phyloP scores from a whole-genome alignment of 2,888 invertebrate species.

The Cinara cedri region DNA sequence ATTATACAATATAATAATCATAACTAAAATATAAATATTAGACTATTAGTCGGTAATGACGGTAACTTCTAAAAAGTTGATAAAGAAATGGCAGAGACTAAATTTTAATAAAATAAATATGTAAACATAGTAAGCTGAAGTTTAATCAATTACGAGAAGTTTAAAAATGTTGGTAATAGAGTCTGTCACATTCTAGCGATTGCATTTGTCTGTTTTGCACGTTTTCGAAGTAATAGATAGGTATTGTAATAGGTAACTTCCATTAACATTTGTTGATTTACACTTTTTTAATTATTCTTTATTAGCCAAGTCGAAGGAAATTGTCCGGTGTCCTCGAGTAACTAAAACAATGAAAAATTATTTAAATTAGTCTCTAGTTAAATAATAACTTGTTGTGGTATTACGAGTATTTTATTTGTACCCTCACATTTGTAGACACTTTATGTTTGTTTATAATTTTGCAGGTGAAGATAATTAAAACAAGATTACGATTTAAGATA shows the following conservation, averaged over 20 bases:
- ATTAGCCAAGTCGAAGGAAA: conserved; percentile 39
- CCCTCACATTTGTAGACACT: no score
- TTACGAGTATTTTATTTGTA: no score
- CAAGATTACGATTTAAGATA: no score
- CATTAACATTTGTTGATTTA: conserved; percentile 15
- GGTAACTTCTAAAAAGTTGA: no score
- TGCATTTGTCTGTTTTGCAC: background rate
- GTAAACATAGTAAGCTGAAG: background rate
- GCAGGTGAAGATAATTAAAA: no score
- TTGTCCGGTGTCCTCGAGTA: conserved; percentile 53
- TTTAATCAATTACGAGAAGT: background rate
- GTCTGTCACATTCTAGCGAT: conserved; percentile 1
- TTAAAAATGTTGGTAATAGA: conserved; percentile 10
- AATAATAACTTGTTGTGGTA: no score
- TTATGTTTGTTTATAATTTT: no score
- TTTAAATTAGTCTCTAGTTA: background rate
- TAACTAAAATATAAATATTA: background rate
- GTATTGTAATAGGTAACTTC: conserved; percentile 30
- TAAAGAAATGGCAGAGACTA: background rate
- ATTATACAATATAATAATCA: background rate
- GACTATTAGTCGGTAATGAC: background rate
- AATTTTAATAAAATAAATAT: background rate
- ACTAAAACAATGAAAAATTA: conserved; percentile 25
- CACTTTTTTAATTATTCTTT: background rate
- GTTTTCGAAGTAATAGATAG: background rate